A percentile compares a stretch with the other conserved stretches of the same genome.
Evolutionary conservation across 2,888 invertebrate species (phyloP).

Genomic region (Callosobruchus maculatus): DNA sequence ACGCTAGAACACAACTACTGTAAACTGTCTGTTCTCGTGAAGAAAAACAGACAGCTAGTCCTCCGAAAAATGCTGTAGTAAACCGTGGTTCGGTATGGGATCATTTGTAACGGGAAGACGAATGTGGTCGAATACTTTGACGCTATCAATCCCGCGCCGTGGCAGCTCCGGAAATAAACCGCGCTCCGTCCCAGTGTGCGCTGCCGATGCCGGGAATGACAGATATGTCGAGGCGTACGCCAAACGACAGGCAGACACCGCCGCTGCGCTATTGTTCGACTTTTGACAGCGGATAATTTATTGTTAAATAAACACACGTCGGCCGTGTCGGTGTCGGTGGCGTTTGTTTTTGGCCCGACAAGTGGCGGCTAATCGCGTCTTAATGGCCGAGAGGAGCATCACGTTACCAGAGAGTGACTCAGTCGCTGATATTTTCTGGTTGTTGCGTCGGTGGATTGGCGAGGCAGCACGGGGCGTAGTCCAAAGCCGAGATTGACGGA

Average conservation of each 20-base stretch:
- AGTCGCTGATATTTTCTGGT: no score
- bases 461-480: no score
- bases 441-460: no score
- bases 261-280: background rate
- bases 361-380: background rate
- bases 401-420: no score
- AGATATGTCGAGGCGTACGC: background rate
- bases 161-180: slow-evolving; percentile 44
- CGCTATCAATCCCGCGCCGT: slow-evolving; percentile 44
- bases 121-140: slow-evolving; percentile 44
- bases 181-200: background rate
- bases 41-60: slow-evolving; percentile 1
- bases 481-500: no score
- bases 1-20: no score
- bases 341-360: background rate
- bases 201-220: background rate
- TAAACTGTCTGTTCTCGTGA: background rate
- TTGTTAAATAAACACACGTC: background rate
- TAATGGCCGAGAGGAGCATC: background rate
- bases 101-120: slow-evolving; percentile 45
- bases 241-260: background rate
- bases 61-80: slow-evolving; percentile 28
- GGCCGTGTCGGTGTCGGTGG: background rate
- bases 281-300: background rate
- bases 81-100: slow-evolving; percentile 31